Evolutionary conservation across 2,797 vertebrate genomes (phyloP).

Genomic region (Ispidina picta): DNA sequence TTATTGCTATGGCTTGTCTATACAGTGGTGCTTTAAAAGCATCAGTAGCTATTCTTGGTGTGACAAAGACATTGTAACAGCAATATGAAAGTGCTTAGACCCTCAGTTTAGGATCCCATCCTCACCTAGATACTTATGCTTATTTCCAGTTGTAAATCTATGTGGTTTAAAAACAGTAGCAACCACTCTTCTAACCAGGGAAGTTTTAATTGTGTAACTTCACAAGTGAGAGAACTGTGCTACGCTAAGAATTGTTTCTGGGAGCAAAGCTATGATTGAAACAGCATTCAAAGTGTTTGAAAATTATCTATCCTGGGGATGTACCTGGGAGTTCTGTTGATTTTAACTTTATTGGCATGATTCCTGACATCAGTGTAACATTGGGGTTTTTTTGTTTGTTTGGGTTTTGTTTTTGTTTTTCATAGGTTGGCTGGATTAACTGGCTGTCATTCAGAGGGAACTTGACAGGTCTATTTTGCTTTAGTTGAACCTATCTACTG

Average conservation of each 20-base stretch:
- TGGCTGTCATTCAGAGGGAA: constrained; percentile 37
- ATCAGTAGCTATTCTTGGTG: background rate
- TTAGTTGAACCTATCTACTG: constrained; percentile 3
- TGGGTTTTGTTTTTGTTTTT: background rate
- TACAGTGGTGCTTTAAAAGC: background rate
- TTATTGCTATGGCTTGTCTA: background rate
- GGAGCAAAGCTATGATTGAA: background rate
- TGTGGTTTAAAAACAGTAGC: background rate
- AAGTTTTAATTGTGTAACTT: background rate
- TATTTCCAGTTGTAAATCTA: background rate
- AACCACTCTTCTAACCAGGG: background rate
- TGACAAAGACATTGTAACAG: background rate
- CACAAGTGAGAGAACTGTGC: background rate
- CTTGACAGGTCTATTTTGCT: constrained; percentile 24
- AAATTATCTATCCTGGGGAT: background rate
- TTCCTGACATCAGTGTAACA: background rate
- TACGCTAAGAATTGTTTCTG: background rate
- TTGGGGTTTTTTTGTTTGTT: background rate
- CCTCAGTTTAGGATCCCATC: background rate
- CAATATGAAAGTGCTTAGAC: background rate
- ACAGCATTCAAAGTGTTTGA: background rate
- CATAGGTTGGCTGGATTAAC: constrained; percentile 65
- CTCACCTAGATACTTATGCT: background rate
- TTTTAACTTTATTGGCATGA: background rate
- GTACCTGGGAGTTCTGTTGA: background rate